Conservation (phyloP, 2,797 vertebrate genomes). For the Hydrocynus forskahlii region DNA sequence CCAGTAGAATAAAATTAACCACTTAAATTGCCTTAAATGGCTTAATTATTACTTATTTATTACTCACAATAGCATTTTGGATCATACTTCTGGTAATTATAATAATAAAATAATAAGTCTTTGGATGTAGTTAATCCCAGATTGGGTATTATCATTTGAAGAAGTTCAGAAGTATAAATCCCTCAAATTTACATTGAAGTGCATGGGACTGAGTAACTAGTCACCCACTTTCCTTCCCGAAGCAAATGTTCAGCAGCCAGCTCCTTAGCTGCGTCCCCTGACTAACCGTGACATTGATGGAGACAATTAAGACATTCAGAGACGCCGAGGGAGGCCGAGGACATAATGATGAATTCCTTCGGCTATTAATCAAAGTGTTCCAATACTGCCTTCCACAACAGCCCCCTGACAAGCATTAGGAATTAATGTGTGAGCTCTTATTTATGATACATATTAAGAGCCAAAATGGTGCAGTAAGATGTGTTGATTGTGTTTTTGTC, state of each 20-base stretch:
- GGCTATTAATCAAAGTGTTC: slow-evolving; percentile 35
- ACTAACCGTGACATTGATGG: background rate
- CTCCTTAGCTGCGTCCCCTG: background rate
- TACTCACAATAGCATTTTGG: too few relatives aligned
- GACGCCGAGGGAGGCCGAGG: background rate
- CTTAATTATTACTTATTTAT: too few relatives aligned
- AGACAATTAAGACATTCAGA: slow-evolving; percentile 1
- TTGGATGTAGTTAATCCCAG: too few relatives aligned
- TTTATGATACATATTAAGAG: background rate
- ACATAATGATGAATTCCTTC: slow-evolving; percentile 28
- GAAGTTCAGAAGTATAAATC: too few relatives aligned
- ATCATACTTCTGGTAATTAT: too few relatives aligned
- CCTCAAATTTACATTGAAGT: background rate
- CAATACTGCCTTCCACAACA: slow-evolving; percentile 5
- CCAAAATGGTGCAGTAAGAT: background rate
- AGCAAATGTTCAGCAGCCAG: background rate
- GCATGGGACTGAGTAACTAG: too few relatives aligned
- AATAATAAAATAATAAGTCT: too few relatives aligned
- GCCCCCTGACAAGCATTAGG: background rate
- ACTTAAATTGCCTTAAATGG: background rate
- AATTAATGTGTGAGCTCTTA: background rate
- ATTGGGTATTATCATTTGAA: too few relatives aligned
- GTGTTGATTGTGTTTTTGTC: background rate
- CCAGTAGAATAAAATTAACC: background rate
- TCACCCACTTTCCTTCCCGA: too few relatives aligned